Conservation (phyloP, 2,797 vertebrate species). For the Staurois parvus region DNA sequence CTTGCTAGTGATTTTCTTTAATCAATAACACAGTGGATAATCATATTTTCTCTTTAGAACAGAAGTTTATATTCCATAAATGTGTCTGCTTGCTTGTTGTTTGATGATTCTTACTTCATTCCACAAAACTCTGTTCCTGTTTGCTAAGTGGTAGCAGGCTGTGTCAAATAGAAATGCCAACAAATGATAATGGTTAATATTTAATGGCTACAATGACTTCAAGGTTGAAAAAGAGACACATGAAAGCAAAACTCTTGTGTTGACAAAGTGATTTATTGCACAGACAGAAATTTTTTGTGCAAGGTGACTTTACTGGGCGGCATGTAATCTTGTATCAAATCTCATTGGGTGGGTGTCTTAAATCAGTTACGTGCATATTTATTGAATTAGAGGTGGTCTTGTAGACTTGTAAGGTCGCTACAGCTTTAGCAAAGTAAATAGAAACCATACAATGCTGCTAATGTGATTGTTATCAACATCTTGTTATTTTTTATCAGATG, state of each 20-base stretch:
- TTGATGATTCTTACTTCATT: not conserved
- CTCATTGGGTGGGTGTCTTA: constrained; percentile 10
- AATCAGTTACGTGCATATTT: not conserved
- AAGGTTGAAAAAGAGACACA: constrained; percentile 39
- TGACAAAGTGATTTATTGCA: constrained; percentile 31
- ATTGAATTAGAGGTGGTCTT: constrained; percentile 5
- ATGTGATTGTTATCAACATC: not conserved
- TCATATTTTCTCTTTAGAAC: not conserved
- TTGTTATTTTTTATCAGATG: not conserved
- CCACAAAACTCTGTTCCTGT: not conserved
- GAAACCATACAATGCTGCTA: not conserved
- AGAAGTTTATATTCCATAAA: constrained; percentile 2
- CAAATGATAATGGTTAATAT: constrained; percentile 44
- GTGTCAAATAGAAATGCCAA: constrained; percentile 32
- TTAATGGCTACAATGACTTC: constrained; percentile 35
- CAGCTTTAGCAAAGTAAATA: not conserved
- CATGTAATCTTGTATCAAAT: constrained; percentile 18
- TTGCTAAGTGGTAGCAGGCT: constrained; percentile 14
- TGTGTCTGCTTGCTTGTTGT: not conserved
- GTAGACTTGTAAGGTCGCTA: not conserved
- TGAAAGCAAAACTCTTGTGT: constrained; percentile 3
- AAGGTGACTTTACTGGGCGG: constrained; percentile 21
- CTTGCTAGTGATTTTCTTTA: not conserved
- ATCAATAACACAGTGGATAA: not conserved
- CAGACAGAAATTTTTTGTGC: constrained; percentile 17